Percentiles rank a stretch among this genome's conserved stretches.
These are phyloP conservation scores for Tor tambroides DNA, from an alignment of 2,113 vertebrate species.

Conservation along the genomic window DNA sequence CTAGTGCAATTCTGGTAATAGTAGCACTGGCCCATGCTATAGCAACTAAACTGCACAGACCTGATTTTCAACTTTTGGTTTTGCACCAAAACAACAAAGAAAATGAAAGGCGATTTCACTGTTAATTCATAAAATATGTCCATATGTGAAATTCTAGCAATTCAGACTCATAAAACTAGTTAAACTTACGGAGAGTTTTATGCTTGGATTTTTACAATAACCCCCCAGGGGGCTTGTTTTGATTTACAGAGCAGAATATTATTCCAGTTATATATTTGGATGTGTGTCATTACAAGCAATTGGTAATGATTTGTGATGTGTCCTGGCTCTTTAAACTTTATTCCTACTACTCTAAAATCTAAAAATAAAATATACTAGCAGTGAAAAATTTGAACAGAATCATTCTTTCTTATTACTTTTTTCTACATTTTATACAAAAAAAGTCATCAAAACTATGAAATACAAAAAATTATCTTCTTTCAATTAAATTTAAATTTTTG, in stretches of 20 bases:
- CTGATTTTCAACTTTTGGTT: neutral
- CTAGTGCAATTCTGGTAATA: neutral
- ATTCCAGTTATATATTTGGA: constrained; percentile 53
- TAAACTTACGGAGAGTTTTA: neutral
- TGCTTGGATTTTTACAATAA: constrained; percentile 20
- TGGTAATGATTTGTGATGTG: constrained; percentile 45
- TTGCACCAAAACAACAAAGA: neutral
- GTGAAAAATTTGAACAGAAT: neutral
- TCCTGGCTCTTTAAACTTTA: constrained; percentile 48
- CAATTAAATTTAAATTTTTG: neutral
- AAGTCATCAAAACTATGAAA: neutral
- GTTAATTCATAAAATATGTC: constrained; percentile 52
- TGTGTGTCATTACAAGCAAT: constrained; percentile 40
- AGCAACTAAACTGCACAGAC: neutral
- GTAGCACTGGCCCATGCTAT: neutral
- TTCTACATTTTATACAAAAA: neutral
- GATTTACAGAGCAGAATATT: constrained; percentile 50
- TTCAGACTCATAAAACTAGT: constrained; percentile 49
- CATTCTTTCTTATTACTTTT: neutral
- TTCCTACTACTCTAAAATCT: constrained; percentile 3
- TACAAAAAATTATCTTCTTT: neutral
- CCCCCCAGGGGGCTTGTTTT: constrained; percentile 45
- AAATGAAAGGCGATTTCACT: constrained; percentile 32
- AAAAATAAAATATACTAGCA: neutral
- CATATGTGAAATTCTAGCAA: constrained; percentile 52